These are phyloP conservation scores for Macheiramphus alcinus DNA, from an alignment of 2,113 vertebrate genomes.

Conservation along the genomic window DNA sequence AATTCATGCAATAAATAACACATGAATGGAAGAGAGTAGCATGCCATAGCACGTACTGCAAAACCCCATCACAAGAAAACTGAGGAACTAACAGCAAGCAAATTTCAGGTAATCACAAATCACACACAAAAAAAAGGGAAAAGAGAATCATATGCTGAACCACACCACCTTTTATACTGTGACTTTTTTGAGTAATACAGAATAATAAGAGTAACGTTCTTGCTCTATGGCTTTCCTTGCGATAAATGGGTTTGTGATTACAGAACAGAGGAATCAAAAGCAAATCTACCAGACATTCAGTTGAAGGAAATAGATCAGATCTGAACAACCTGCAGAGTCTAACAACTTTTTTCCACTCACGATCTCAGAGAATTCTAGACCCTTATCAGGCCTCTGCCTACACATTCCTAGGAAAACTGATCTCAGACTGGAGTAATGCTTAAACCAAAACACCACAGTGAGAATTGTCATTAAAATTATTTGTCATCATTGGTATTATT, in stretches of 20 bases:
- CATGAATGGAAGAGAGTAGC: neutral
- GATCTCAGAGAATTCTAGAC: neutral
- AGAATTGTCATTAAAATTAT: neutral
- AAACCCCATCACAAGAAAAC: neutral
- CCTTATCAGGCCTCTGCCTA: neutral
- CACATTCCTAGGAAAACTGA: neutral
- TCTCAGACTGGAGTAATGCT: neutral
- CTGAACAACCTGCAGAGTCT: neutral
- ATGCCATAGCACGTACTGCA: neutral
- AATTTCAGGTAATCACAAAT: neutral
- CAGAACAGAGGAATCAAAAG: neutral
- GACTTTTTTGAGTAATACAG: neutral
- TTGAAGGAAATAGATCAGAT: neutral
- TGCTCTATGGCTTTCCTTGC: neutral
- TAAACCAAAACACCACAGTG: neutral
- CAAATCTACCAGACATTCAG: neutral
- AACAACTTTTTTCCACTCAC: neutral
- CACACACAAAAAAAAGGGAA: too few relatives aligned
- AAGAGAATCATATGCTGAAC: neutral
- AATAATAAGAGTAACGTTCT: neutral
- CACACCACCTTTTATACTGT: neutral
- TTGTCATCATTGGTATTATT: neutral
- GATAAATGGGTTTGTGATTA: neutral
- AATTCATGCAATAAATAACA: neutral
- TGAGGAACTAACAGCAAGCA: neutral